Evolutionary conservation across 1,140 invertebrate species (phyloP), one percentile per base, ranked within the genome.

Genomic region (Lycorma delicatula): DNA sequence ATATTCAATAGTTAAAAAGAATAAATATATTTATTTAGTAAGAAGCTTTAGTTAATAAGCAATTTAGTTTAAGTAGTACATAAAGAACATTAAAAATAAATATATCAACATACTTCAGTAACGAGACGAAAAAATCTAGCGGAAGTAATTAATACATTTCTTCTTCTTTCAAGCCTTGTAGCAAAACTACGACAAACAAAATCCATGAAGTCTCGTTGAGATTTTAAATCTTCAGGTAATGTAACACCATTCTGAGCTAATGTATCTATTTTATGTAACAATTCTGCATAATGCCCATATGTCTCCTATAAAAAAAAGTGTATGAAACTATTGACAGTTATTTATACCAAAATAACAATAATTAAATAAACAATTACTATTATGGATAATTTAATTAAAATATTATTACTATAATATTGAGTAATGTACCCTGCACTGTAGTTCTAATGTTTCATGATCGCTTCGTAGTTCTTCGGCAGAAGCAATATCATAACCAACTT

Each of bases 181-280:
- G 87, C 87, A 66, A 88, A 89, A 64, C 82, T 87, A 50, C 85
- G 77, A 63, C 83, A 87, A 0, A 89, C 82, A 59, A 86, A 88
- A 70, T 90, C 83, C 86, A 90, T 89, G 66, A 85, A 85, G 64
- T 85, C 83, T 59, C 80, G 74, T 58, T 85, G 84, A 0, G 81
- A 81, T 12, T 81, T 72, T 5, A 86, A 66, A 67, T 85, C 81
- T 54, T 80, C 72, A 1, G 75, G 74, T 22, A 80, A 65, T 27
- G 72, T 62, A 22, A 72, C 70, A 26, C 79, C 77, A 18, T 74
- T 72, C 36, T 71, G 73, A 1, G 76, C 67, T 7, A 84, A 70
- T 26, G 66, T 70, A 41, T 83, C 80, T 22, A 85, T 79, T 69
- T 81, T 81, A 66, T 88, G 83, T 1, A 87, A 72, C 27, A 88